phyloP scores from a whole-genome alignment of 92 coral and sea anemone genomes.

The Porites cylindrica region DNA sequence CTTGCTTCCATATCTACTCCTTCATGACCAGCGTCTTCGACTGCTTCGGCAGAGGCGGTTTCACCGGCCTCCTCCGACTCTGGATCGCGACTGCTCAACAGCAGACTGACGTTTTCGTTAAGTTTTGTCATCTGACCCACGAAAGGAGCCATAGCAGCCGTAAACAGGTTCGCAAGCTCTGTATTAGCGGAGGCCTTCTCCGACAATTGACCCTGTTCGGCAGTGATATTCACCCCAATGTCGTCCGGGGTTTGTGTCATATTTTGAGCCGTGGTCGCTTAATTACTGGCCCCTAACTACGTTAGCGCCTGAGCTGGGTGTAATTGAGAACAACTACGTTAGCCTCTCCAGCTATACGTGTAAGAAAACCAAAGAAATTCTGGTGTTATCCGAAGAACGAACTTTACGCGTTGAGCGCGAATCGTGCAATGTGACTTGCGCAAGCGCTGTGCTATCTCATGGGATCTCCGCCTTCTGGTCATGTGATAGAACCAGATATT shows the following conservation, averaged over 20 bases:
- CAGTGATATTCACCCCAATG: background rate
- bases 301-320: conserved; percentile 16
- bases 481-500: background rate
- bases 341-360: too few relatives aligned
- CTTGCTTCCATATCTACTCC: background rate
- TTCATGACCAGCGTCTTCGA: background rate
- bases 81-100: background rate
- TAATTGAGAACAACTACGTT: too few relatives aligned
- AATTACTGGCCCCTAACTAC: conserved; percentile 7
- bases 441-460: too few relatives aligned
- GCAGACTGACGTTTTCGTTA: background rate
- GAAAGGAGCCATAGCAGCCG: conserved; percentile 7
- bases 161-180: background rate
- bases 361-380: too few relatives aligned
- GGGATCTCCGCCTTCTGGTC: too few relatives aligned
- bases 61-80: conserved; percentile 19
- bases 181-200: background rate
- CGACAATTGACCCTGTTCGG: background rate
- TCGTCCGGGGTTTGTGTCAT: background rate
- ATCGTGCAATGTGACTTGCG: too few relatives aligned
- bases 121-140: conserved; percentile 13
- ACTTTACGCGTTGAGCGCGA: too few relatives aligned
- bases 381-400: too few relatives aligned
- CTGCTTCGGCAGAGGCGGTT: background rate
- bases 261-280: background rate